These are phyloP conservation scores for Polyommatus iphigenia DNA, from an alignment of 2,888 invertebrate genomes.

Conservation along the genomic window DNA sequence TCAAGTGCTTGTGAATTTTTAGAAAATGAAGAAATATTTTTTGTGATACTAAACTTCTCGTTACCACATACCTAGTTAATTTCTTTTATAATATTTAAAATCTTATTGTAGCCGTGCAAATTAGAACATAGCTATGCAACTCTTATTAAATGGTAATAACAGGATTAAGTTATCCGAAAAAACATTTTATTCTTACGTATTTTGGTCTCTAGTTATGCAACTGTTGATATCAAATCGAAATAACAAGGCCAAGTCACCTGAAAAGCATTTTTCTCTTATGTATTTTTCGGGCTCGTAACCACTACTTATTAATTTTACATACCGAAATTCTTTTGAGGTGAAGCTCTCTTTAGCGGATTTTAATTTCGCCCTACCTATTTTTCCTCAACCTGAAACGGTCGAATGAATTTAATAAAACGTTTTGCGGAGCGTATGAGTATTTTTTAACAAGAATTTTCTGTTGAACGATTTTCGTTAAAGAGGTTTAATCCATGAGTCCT, in stretches of 20 bases:
- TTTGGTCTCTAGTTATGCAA: background rate
- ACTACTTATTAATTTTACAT: slow-evolving; percentile 1
- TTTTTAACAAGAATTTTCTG: slow-evolving; percentile 10
- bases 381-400: slow-evolving; percentile 17
- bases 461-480: slow-evolving; percentile 1
- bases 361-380: slow-evolving; percentile 12
- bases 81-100: too few species aligned
- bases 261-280: background rate
- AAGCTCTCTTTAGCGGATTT: slow-evolving; percentile 16
- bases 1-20: too few species aligned
- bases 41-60: too few species aligned
- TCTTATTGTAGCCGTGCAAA: too few species aligned
- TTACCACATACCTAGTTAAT: too few species aligned
- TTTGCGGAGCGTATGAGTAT: slow-evolving; percentile 20
- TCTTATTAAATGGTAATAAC: too few species aligned
- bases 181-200: background rate
- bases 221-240: too few species aligned
- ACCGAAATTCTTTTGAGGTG: slow-evolving; percentile 6
- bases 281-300: background rate
- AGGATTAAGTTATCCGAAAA: background rate
- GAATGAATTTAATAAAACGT: slow-evolving; percentile 29
- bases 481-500: slow-evolving; percentile 5
- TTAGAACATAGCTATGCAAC: too few species aligned
- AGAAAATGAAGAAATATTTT: too few species aligned
- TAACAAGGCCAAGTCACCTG: background rate